A percentile compares a stretch with the other conserved stretches of the same genome.
These are phyloP conservation scores for Drosophila parvula DNA, from an alignment of 1,140 invertebrate genomes.

Conservation along the genomic window DNA sequence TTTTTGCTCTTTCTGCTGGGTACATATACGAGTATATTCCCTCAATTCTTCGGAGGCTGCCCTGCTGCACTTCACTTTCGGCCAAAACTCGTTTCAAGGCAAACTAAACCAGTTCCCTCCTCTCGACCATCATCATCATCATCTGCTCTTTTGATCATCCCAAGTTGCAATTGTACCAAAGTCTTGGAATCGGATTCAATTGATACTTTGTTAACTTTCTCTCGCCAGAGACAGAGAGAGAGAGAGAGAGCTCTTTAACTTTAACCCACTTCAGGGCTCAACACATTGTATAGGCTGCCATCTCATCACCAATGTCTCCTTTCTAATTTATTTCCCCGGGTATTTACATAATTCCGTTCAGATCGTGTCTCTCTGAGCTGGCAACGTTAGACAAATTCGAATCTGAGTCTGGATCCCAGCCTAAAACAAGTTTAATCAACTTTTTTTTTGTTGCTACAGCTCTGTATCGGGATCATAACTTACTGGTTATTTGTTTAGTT, in stretches of 20 bases:
- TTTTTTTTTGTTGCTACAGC: background rate
- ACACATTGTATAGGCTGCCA: constrained; percentile 31
- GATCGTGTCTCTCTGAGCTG: constrained; percentile 34
- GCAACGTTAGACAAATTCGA: constrained; percentile 43
- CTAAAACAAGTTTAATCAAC: constrained; percentile 57
- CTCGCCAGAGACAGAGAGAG: constrained; percentile 14
- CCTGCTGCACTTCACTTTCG: constrained; percentile 73
- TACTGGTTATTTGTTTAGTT: constrained; percentile 51
- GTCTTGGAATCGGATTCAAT: constrained; percentile 48
- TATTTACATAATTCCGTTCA: constrained; percentile 71
- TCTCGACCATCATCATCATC: constrained; percentile 9
- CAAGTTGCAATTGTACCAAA: constrained; percentile 53
- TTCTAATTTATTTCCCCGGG: constrained; percentile 65
- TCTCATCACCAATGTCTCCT: constrained; percentile 61
- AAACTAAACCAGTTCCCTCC: constrained; percentile 58
- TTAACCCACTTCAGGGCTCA: constrained; percentile 63
- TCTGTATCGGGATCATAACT: background rate
- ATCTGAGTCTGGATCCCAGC: constrained; percentile 10
- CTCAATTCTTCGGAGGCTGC: background rate
- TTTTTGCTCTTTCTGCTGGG: constrained; percentile 10
- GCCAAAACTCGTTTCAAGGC: constrained; percentile 64
- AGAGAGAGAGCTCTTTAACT: constrained; percentile 43
- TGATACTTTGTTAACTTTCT: constrained; percentile 72
- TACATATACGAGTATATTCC: constrained; percentile 1
- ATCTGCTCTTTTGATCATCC: constrained; percentile 22